Base-by-base conservation (phyloP, 2,797 vertebrate species). In the Melanogrammus aeglefinus region DNA sequence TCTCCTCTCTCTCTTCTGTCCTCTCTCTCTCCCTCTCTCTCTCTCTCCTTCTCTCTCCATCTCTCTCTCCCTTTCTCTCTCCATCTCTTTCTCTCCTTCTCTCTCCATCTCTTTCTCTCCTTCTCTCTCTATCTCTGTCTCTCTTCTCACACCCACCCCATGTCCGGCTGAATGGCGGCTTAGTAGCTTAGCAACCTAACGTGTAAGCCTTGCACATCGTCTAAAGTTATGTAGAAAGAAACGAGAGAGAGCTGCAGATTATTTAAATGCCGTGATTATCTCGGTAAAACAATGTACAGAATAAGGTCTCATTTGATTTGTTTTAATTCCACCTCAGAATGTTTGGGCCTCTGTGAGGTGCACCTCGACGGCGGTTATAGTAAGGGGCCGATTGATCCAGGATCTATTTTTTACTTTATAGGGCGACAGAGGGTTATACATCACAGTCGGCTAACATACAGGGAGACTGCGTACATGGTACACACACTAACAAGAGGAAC, bases 141-240 rank as follows among this genome's bases (percentile, higher is more conserved):
- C 78, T 75, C 73, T n/a, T 74, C 75, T 82, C 74, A 79, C 80
- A 82, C 80, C 81, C 81, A 85, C 83, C 74, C 74, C 75, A n/a
- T n/a, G 77, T 75, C 75, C n/a, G n/a, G 72, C 83, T 80, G 76
- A 74, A n/a, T 79, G 51, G 51, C 51, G 76, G 78, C 70, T 77
- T 75, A 71, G 83, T 85, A 80, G 73, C 83, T 80, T 82, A 85
- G 83, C 83, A 82, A 85, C 83, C 77, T 80, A 77, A 78, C 76
- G 82, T 78, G 69, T 78, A 82, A 84, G 75, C 75, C 63, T 82
- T 77, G 71, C 76, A 33, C 51, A 77, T 73, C 74, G 77, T 77
- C 77, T 73, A 74, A 79, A 78, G 72, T 72, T 35, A 75, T 27
- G 78, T 66, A 75, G 16, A 47, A 51, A 72, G 78, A 21, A 35